A percentile compares a stretch with the other conserved stretches of the same genome.
Evolutionary conservation across 2,888 invertebrate species (phyloP).

Genomic region (Heliconius hortense): DNA sequence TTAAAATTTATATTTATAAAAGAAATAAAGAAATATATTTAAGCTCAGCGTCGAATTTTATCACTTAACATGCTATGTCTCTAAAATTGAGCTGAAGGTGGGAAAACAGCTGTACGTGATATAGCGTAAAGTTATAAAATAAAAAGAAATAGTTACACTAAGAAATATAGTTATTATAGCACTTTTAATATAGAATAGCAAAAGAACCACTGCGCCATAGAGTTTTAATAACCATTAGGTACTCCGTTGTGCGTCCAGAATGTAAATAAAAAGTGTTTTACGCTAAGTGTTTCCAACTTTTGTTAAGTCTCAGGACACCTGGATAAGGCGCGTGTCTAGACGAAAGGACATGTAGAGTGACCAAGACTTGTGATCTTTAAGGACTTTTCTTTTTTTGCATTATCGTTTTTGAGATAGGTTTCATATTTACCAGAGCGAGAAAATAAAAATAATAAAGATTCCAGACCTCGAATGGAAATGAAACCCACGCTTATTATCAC

Average conservation of each 20-base stretch:
- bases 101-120: too few species aligned
- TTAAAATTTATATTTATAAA: too few species aligned
- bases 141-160: too few species aligned
- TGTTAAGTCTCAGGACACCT: slow-evolving; percentile 54
- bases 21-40: too few species aligned
- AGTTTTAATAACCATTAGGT: slow-evolving; percentile 27
- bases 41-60: too few species aligned
- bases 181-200: neutral
- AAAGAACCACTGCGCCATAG: neutral
- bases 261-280: slow-evolving; percentile 27
- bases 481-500: neutral
- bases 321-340: slow-evolving; percentile 60
- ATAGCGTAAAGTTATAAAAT: too few species aligned
- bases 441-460: too few species aligned
- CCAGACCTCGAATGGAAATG: neutral
- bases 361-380: neutral
- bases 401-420: neutral
- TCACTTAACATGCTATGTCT: too few species aligned
- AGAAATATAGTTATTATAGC: too few species aligned
- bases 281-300: slow-evolving; percentile 38
- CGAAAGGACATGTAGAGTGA: slow-evolving; percentile 42
- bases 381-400: neutral
- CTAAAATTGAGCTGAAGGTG: too few species aligned
- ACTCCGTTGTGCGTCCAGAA: slow-evolving; percentile 15
- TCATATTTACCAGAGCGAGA: too few species aligned